Conservation (phyloP, 2,888 invertebrate species). For the Tenthredo livida region DNA sequence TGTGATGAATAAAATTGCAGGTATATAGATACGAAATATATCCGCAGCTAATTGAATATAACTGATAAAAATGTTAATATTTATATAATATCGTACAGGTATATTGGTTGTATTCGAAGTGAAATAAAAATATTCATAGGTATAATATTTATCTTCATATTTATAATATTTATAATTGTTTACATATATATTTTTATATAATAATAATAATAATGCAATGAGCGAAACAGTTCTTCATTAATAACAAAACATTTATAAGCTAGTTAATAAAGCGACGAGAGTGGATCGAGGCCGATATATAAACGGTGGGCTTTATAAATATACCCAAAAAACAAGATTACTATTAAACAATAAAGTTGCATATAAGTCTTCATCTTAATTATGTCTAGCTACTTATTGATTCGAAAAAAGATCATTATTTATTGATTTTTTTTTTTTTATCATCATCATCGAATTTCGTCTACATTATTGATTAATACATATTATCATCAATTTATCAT, state of each 20-base stretch:
- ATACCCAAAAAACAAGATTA: constrained; percentile 66
- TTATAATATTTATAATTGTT: constrained; percentile 70
- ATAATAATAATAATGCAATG: constrained; percentile 63
- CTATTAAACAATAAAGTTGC: constrained; percentile 56
- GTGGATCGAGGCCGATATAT: constrained; percentile 58
- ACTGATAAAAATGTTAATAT: background rate
- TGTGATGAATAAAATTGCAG: background rate
- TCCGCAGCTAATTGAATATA: background rate
- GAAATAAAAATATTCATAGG: background rate
- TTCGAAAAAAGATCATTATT: background rate
- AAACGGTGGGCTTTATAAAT: constrained; percentile 63
- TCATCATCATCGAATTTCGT: background rate
- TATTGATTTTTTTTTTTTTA: no score
- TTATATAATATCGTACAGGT: background rate
- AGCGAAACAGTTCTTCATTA: constrained; percentile 66
- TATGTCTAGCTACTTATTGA: constrained; percentile 22
- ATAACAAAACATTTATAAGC: constrained; percentile 64
- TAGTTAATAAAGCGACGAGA: constrained; percentile 57
- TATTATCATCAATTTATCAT: background rate
- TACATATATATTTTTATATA: constrained; percentile 66
- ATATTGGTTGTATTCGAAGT: background rate
- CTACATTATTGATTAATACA: constrained; percentile 2
- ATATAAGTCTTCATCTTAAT: constrained; percentile 17
- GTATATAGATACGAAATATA: background rate
- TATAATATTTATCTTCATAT: constrained; percentile 59